A percentile compares a stretch with the other conserved stretches of the same genome.
Evolutionary conservation across 2,888 invertebrate species (phyloP).

Genomic region (Scaptomyza cyrtandrae): DNA sequence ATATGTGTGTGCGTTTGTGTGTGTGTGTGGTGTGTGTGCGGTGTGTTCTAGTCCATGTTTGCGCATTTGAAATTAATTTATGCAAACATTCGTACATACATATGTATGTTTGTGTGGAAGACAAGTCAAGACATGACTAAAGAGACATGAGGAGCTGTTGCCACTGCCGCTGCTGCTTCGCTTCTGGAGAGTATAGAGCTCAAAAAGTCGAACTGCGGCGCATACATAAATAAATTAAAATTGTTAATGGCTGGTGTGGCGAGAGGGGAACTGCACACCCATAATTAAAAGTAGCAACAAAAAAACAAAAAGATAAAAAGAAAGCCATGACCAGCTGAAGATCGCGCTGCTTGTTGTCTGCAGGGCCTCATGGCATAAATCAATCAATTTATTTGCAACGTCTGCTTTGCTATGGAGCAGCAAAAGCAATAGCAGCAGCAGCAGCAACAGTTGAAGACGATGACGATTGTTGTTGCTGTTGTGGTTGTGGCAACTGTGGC

Average conservation of each 20-base stretch:
- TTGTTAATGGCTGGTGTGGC: slow-evolving; percentile 68
- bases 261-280: slow-evolving; percentile 52
- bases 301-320: slow-evolving; percentile 43
- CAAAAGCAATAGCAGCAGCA: not conserved
- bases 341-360: slow-evolving; percentile 43
- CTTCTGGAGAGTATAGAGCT: slow-evolving; percentile 21
- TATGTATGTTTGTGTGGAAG: slow-evolving; percentile 2
- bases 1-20: slow-evolving; percentile 37
- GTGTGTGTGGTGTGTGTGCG: slow-evolving; percentile 45
- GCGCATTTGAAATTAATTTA: slow-evolving; percentile 80
- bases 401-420: slow-evolving; percentile 33
- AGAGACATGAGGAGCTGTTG: slow-evolving; percentile 38
- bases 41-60: slow-evolving; percentile 76
- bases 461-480: slow-evolving; percentile 12
- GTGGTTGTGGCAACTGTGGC: not conserved
- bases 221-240: slow-evolving; percentile 80
- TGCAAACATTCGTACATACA: slow-evolving; percentile 70
- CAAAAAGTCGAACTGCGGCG: slow-evolving; percentile 51
- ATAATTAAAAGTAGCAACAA: slow-evolving; percentile 74
- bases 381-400: slow-evolving; percentile 76
- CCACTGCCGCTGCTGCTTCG: slow-evolving; percentile 6
- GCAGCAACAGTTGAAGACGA: not conserved
- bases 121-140: slow-evolving; percentile 13
- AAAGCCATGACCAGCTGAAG: slow-evolving; percentile 37
- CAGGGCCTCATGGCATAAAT: slow-evolving; percentile 71